A percentile compares a stretch with the other conserved stretches of the same genome.
Conservation (phyloP, 2,797 vertebrate genomes). For the Bryconaethiops microstoma region DNA sequence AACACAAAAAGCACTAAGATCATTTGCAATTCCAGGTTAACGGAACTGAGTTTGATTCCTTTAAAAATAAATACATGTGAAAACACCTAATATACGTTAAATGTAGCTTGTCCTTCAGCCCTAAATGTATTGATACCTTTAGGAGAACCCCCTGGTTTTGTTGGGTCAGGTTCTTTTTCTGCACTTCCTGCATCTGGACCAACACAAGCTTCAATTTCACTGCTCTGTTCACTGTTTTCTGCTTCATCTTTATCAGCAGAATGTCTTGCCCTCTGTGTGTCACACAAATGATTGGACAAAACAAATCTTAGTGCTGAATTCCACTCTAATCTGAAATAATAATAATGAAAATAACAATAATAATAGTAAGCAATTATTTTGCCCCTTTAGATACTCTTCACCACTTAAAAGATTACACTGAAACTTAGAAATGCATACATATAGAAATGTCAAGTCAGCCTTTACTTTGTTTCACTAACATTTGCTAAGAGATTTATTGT, state of each 20-base stretch:
- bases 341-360: too few species aligned
- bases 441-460: too few species aligned
- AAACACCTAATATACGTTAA: constrained; percentile 15
- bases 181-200: constrained; percentile 40
- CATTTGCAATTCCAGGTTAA: too few species aligned
- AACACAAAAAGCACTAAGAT: too few species aligned
- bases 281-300: neutral
- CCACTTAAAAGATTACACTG: neutral
- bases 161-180: constrained; percentile 37
- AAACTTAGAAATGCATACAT: neutral
- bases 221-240: constrained; percentile 5
- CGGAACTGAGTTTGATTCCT: too few species aligned
- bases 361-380: neutral
- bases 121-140: constrained; percentile 38
- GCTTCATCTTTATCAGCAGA: constrained; percentile 8
- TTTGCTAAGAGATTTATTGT: neutral
- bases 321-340: too few species aligned
- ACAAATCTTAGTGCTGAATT: neutral
- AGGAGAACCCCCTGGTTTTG: neutral
- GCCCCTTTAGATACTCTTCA: neutral
- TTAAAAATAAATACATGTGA: too few species aligned
- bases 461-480: too few species aligned
- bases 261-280: constrained; percentile 2
- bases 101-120: constrained; percentile 1
- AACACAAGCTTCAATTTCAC: constrained; percentile 30